These are phyloP conservation scores for Theretra japonica DNA, from an alignment of 2,888 invertebrate species.

Conservation along the genomic window DNA sequence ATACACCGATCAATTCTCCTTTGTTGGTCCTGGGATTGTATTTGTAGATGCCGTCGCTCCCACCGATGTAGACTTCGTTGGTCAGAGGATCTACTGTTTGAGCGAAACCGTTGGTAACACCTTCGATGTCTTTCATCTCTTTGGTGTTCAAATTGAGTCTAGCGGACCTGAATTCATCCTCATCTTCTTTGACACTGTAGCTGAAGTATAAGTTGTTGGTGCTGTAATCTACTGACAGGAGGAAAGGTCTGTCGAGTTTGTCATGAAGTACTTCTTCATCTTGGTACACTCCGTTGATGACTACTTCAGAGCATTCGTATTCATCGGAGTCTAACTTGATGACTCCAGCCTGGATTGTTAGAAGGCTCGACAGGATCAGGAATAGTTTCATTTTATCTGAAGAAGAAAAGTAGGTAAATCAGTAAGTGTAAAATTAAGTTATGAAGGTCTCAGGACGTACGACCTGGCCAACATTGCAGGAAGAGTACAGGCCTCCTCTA, in stretches of 20 bases:
- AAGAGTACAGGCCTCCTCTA: too few relatives aligned
- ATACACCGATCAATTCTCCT: conserved; percentile 55
- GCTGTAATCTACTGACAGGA: conserved; percentile 62
- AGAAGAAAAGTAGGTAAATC: neutral
- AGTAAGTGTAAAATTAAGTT: neutral
- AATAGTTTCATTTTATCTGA: conserved; percentile 52
- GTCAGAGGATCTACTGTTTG: conserved; percentile 64
- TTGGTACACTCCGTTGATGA: conserved; percentile 54
- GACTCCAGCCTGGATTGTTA: conserved; percentile 52
- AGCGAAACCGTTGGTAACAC: conserved; percentile 64
- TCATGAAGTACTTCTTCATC: conserved; percentile 58
- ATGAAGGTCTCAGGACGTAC: neutral
- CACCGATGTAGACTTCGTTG: conserved; percentile 66
- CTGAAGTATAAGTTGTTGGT: conserved; percentile 69
- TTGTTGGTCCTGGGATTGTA: conserved; percentile 59
- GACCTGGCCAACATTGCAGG: too few relatives aligned
- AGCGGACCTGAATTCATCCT: conserved; percentile 59
- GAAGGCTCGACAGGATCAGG: conserved; percentile 47
- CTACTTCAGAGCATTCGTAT: conserved; percentile 53
- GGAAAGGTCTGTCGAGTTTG: conserved; percentile 63
- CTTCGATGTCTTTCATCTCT: conserved; percentile 58
- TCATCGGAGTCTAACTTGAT: conserved; percentile 45
- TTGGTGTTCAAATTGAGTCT: conserved; percentile 64
- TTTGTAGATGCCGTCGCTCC: conserved; percentile 68
- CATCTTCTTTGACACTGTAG: conserved; percentile 54